phyloP scores from a whole-genome alignment of 1,140 invertebrate species.

The Aricia agestis region DNA sequence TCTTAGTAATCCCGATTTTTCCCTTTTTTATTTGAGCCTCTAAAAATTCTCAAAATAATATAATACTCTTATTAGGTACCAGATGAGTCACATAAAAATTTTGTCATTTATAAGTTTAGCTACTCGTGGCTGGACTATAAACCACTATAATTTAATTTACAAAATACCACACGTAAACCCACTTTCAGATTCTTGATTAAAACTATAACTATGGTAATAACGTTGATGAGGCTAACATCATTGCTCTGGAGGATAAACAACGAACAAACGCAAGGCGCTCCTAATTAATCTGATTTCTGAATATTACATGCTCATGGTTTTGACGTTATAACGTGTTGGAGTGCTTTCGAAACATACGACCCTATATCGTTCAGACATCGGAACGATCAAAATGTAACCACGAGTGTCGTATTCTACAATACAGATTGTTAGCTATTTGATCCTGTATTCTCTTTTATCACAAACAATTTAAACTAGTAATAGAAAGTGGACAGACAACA shows the following conservation, averaged over 20 bases:
- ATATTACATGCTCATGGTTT: neutral
- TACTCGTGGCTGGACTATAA: too few relatives aligned
- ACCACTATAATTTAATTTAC: neutral
- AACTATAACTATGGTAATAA: neutral
- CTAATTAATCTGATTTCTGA: slow-evolving; percentile 1
- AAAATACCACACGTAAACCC: neutral
- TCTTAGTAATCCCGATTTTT: too few relatives aligned
- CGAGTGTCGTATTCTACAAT: too few relatives aligned
- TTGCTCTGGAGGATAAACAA: neutral
- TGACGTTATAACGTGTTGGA: neutral
- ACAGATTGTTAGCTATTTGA: too few relatives aligned
- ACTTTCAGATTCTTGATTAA: neutral
- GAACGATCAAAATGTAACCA: neutral
- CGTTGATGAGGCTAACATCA: neutral
- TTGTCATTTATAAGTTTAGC: too few relatives aligned
- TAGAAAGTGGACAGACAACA: too few relatives aligned
- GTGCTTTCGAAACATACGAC: neutral
- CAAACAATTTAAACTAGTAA: too few relatives aligned
- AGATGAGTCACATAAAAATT: too few relatives aligned
- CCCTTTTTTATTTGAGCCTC: too few relatives aligned
- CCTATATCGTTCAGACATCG: neutral
- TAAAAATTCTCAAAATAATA: too few relatives aligned
- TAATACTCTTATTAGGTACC: too few relatives aligned
- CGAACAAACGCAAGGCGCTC: neutral
- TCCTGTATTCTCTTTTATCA: too few relatives aligned